Base-by-base conservation (phyloP, 2,888 invertebrate species). In the Alcis repandata region DNA sequence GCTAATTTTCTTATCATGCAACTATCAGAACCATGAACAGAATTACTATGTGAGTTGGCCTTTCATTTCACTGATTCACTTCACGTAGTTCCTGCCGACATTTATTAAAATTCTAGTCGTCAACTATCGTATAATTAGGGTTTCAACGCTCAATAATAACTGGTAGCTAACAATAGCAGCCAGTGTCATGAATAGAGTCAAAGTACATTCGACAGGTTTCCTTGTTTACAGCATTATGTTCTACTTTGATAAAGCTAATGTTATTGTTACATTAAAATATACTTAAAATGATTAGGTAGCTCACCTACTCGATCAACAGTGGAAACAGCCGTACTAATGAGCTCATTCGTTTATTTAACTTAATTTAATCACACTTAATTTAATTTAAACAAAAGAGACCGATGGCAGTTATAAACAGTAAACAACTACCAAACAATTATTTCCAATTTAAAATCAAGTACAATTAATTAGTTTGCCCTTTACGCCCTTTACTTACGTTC, bases 181-280 rank as follows among this genome's bases (percentile, higher is more conserved):
- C 32, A 43, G 43, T 33, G 17, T 46, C 58, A 49, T 32, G 33
- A n/a, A 27, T 20, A 59, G 36, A 63, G 61, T 63, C 67, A 68
- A 68, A 70, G 68, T 70, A 32, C 41, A 54, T n/a, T n/a, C 49
- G 36, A 7, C 3, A 20, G 22, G 46, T 59, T 64, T 59, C 63
- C 59, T 41, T 41, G 22, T 53, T 58, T 63, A 53, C 63, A 43
- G 40, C 17, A 33, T 19, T 8, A 13, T 13, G 36, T 11, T 56
- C 57, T 49, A 52, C 49, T 52, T 63, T 17, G 49, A 46, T 15
- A 22, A 49, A 56, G 19, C 36, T 49, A 62, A 17, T 46, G 10
- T 60, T 46, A 52, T 45, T 53, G 45, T 43, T 36, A 32, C 27
- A 56, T 56, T 45, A 54, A 20, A 32, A 38, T 54, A 41, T 52